Evolutionary conservation across 2,797 vertebrate species (phyloP), one percentile per base, ranked within the genome.

Genomic region (Cynodonichthys magdalenae): DNA sequence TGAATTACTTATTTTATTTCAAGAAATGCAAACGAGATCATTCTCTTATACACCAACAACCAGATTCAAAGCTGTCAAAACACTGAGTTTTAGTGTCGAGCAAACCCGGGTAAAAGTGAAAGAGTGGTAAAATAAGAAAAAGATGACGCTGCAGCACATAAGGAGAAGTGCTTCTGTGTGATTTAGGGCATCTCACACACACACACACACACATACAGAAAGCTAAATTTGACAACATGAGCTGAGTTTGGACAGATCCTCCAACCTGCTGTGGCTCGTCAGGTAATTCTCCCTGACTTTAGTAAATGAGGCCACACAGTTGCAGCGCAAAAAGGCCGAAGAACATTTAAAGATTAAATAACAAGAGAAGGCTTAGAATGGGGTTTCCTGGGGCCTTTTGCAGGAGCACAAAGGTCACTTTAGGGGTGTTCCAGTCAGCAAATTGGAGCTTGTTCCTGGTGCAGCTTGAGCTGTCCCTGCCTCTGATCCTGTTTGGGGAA

Each of bases 261-360:
- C 41, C 19, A 66, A 69, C 67, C 19, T 87, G 80, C 67, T 70
- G 19, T 0, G 31, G 36, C 74, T 60, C 3, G 63, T 65, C 47
- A 20, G 6, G 3, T 34, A 17, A 63, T 67, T 59, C 27, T 64
- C 51, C 18, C 55, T 53, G 68, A 57, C 20, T 15, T 66, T n/a
- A 19, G 42, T n/a, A 64, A 68, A 27, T 41, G 1, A 20, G 55
- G 75, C 73, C 67, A 7, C 11, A 31, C 15, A 31, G 36, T 9
- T 36, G n/a, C 17, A 60, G 12, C 19, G 18, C 47, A 12, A 15
- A 18, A 28, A 5, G 12, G 55, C 41, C 36, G 31, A 19, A 48
- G 5, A 15, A 36, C 36, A 12, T 12, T 12, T 39, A 39, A 39
- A 39, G 11, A 12, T 39, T 12, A 39, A 12, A 39, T 39, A 12